Conservation (phyloP, 2,888 invertebrate species). For the Falcaria lacertinaria region DNA sequence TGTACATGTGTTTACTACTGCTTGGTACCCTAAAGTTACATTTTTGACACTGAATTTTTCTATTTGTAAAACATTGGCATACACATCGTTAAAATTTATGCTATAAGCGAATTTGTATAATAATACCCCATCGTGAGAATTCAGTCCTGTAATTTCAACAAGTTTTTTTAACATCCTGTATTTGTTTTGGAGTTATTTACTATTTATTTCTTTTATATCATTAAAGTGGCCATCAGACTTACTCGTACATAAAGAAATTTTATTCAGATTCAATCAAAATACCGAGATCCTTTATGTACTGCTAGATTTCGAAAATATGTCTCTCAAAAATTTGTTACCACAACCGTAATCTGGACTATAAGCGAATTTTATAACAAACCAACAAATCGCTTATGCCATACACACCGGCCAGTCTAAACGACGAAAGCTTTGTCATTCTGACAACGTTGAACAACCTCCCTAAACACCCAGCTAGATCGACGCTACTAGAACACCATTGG, state of each 20-base stretch:
- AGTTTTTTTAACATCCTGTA: constrained; percentile 16
- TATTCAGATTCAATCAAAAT: constrained; percentile 62
- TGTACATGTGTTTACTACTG: constrained; percentile 46
- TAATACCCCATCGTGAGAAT: constrained; percentile 35
- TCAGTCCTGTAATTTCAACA: constrained; percentile 39
- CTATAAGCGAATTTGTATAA: constrained; percentile 44
- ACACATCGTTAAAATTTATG: constrained; percentile 36
- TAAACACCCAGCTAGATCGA: constrained; percentile 45
- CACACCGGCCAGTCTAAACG: constrained; percentile 42
- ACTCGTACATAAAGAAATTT: constrained; percentile 35
- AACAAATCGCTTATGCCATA: constrained; percentile 44
- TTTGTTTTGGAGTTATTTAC: constrained; percentile 13
- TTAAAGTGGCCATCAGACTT: constrained; percentile 60
- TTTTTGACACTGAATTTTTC: constrained; percentile 67
- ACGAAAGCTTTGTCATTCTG: constrained; percentile 43
- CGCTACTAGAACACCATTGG: constrained; percentile 42
- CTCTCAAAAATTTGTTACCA: constrained; percentile 73
- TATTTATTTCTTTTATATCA: constrained; percentile 26
- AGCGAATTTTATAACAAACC: constrained; percentile 70
- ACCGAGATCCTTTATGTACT: constrained; percentile 61
- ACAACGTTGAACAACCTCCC: constrained; percentile 18
- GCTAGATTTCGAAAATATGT: constrained; percentile 74
- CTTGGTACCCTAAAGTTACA: constrained; percentile 71
- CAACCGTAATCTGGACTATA: constrained; percentile 72
- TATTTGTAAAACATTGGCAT: constrained; percentile 45